Base-by-base conservation (phyloP, 2,113 vertebrate genomes). In the Acanthochromis polyacanthus region DNA sequence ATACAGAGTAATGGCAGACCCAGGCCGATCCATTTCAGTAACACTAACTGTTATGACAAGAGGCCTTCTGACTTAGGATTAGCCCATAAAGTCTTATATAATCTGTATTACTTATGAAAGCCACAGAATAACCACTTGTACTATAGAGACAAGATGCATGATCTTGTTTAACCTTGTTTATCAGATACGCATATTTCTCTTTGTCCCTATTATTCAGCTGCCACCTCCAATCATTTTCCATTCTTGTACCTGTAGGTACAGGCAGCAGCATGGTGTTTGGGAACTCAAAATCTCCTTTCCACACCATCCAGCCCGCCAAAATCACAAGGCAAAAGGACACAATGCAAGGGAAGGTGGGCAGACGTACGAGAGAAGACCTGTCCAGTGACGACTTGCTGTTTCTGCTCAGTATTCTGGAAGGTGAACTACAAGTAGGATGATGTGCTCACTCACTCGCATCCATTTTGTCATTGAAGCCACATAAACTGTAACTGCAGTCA, bases 331-430 rank as follows among this genome's bases (percentile, higher is more conserved):
- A 20, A 28, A 74, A 46, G 61, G 20, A 62, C 45, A 63, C 75
- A 17, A 73, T 68, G 66, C 48, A 3, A 59, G 59, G 57, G 50
- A 10, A 53, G 46, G 28, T 48, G 58, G 30, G 19, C 16, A 52
- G 71, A 52, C 38, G 1, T 30, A 70, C 14, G n/a, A 75, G 62
- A 62, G 60, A 70, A 8, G 59, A 84, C 16, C 78, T 90, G 69
- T 86, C 87, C 52, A 82, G 25, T 8, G 87, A 87, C 53, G 86
- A 92, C 83, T 68, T 91, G 62, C n/a, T 89, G 78, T 89, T 89
- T 69, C 74, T 93, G 65, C 88, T 89, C 16, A 87, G 86, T 45
- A 70, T 90, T 73, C 72, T 91, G 66, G 88, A 93, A 19, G 88
- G 86, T 71, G 89, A 91, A 45, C 77, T 93, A 30, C 89, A 91